Percentiles rank a stretch among this genome's conserved stretches.
These are phyloP conservation scores for Trachythela sp. DNA, from an alignment of 64 coral and sea anemone species.

Conservation along the genomic window DNA sequence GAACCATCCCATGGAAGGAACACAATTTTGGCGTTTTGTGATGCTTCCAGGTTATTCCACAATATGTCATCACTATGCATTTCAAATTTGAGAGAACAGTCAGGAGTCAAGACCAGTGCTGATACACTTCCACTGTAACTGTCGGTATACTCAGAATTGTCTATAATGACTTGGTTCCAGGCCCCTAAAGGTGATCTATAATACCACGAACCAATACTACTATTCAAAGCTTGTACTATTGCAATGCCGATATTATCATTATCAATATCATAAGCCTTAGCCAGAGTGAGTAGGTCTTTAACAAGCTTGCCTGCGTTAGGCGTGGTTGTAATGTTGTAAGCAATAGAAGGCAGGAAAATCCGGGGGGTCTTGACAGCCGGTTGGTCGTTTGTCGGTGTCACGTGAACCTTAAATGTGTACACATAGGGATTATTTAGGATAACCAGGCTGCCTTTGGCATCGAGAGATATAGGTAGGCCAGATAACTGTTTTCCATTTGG, in stretches of 20 bases:
- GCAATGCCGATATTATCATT: not conserved
- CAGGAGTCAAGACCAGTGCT: not conserved
- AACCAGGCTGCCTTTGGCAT: not conserved
- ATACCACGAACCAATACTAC: slow-evolving; percentile 2
- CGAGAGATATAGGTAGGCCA: not conserved
- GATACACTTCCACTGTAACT: not conserved
- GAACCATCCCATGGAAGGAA: slow-evolving; percentile 56
- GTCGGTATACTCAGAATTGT: not conserved
- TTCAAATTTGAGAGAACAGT: not conserved
- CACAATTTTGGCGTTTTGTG: slow-evolving; percentile 15
- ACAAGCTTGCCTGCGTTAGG: not conserved
- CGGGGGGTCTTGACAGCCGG: not conserved
- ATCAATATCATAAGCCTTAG: not conserved
- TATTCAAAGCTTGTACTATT: not conserved
- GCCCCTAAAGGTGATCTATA: not conserved
- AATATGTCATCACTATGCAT: not conserved
- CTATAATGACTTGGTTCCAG: not conserved
- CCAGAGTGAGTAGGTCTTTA: not conserved
- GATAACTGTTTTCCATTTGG: not conserved
- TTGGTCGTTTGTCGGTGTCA: not conserved
- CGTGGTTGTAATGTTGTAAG: not conserved
- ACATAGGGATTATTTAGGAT: not conserved
- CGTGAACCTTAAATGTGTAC: not conserved
- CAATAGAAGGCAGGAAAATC: not conserved
- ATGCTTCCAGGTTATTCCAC: slow-evolving; percentile 34